Percentiles rank a stretch among this genome's conserved stretches.
These are phyloP conservation scores for Saccostrea cuccullata DNA, from an alignment of 1,140 invertebrate species.

Conservation along the genomic window DNA sequence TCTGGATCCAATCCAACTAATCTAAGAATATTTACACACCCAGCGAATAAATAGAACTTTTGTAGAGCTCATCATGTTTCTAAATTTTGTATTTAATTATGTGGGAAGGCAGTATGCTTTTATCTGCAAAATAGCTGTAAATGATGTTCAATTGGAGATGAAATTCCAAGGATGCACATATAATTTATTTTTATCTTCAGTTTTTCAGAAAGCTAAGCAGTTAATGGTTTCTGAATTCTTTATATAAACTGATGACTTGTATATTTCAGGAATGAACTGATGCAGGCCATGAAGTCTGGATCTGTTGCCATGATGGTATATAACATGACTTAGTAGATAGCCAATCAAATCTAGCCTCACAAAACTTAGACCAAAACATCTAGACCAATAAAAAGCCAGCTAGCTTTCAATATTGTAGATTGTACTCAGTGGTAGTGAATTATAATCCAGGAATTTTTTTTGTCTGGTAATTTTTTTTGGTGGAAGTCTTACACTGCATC, in stretches of 20 bases:
- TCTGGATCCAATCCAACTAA: constrained; percentile 13
- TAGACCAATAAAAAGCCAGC: constrained; percentile 44
- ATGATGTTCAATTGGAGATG: constrained; percentile 27
- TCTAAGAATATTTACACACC: constrained; percentile 15
- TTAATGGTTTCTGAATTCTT: constrained; percentile 15
- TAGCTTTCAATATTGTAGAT: constrained; percentile 43
- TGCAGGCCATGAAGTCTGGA: constrained; percentile 22
- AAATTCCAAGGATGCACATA: constrained; percentile 5
- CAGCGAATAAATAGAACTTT: constrained; percentile 7
- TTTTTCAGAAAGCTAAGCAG: not conserved
- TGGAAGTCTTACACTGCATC: constrained; percentile 35
- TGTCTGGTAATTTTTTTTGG: constrained; percentile 26
- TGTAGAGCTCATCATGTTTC: not conserved
- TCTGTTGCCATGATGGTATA: constrained; percentile 41
- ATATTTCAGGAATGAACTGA: constrained; percentile 30
- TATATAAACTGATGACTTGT: constrained; percentile 19
- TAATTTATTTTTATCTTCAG: constrained; percentile 1
- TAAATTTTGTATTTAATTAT: constrained; percentile 27
- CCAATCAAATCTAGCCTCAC: constrained; percentile 35
- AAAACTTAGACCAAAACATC: constrained; percentile 35
- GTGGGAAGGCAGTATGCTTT: not conserved
- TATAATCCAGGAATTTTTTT: constrained; percentile 29
- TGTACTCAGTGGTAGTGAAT: constrained; percentile 37
- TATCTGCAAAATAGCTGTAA: constrained; percentile 33
- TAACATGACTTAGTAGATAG: constrained; percentile 40